Evolutionary conservation across 2,888 invertebrate genomes (phyloP), one percentile per base, ranked within the genome.

Genomic region (Calameuta pallipes): DNA sequence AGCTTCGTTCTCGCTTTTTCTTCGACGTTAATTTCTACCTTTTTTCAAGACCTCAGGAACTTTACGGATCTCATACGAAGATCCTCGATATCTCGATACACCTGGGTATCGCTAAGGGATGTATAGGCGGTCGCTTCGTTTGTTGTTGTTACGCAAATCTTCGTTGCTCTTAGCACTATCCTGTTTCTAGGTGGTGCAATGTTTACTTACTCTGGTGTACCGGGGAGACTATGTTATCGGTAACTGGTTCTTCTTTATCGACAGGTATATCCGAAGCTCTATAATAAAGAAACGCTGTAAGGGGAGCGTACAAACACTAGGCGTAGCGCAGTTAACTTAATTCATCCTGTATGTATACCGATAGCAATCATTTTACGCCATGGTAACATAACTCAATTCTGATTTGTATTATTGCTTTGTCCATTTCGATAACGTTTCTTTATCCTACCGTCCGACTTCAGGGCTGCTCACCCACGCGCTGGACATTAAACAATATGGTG

Each of bases 1-100:
- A 81, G 83, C 82, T 80, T 82, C 83, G 82, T 75, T 83, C 41
- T 86, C 81, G 86, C 85, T 56, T 23, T 23, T 23, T 23, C 23
- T 9, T 0, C 23, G 23, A 56, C 1, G 9, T 56, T 56, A 15
- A 23, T 15, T 41, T 15, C 0, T 41, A 33, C 15, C 2, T 23
- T 56, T 23, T 23, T 56, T 56, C 9, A 56, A 23, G 2, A 23
- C 6, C 56, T 56, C 56, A 23, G 23, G 56, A 23, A 56, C 23
- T 23, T 9, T 2, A 56, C 23, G 56, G 56, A 56, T 56, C 56
- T 56, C 56, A 0, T 56, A 9, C 9, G 2, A 9, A 56, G 23
- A 23, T 23, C 9, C 23, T 56, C 6, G 9, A 23, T 56, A 56
- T 56, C 9, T 9, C 23, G 23, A 56, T 56, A 56, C 56, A 56